Conservation (phyloP, 1,140 invertebrate genomes). For the Trichonephila inaurata region DNA sequence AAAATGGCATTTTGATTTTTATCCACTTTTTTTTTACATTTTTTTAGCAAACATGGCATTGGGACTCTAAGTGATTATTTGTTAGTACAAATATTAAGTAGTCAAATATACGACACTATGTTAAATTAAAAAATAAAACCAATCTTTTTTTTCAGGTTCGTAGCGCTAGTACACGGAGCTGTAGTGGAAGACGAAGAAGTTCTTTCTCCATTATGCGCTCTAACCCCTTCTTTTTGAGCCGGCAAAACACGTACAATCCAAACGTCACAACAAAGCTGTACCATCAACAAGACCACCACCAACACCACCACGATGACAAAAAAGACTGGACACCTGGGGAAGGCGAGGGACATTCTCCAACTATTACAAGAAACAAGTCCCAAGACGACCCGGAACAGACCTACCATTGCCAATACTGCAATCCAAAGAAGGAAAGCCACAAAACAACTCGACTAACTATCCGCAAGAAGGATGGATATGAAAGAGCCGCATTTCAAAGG, state of each 20-base stretch:
- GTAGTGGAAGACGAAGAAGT: conserved; percentile 47
- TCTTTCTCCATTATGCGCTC: conserved; percentile 67
- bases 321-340: not conserved
- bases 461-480: conserved; percentile 74
- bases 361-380: not conserved
- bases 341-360: not conserved
- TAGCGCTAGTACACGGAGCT: conserved; percentile 31
- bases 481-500: conserved; percentile 80
- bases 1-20: too few species aligned
- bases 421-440: conserved; percentile 28
- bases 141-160: conserved; percentile 14
- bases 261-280: conserved; percentile 63
- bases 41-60: too few species aligned
- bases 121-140: too few species aligned
- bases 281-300: conserved; percentile 60
- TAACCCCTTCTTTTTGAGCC: conserved; percentile 48
- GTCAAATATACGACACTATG: too few species aligned
- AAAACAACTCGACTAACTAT: conserved; percentile 57
- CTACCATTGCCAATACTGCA: conserved; percentile 76
- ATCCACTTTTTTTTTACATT: too few species aligned
- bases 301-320: conserved; percentile 13
- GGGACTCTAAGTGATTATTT: too few species aligned
- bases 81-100: too few species aligned
- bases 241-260: conserved; percentile 65
- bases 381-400: not conserved